Percentiles rank a stretch among this genome's conserved stretches.
These are phyloP conservation scores for Cliona cf. orientalis DNA, from an alignment of 37 sponge, comb jelly and placozoan genomes.

Conservation along the genomic window DNA sequence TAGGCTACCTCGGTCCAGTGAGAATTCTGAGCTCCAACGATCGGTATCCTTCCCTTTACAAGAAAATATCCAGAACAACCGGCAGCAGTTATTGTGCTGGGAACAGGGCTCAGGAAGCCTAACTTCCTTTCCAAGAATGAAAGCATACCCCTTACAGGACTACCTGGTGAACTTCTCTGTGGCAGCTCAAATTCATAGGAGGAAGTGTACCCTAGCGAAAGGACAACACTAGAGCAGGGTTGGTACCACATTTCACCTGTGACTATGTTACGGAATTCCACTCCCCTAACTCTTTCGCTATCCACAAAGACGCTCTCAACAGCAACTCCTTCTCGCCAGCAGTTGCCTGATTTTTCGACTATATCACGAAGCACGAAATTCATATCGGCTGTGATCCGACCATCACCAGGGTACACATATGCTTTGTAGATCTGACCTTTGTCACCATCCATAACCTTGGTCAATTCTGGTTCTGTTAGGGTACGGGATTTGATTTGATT, in stretches of 20 bases:
- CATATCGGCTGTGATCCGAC: slow-evolving; percentile 25
- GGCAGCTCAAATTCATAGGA: not conserved
- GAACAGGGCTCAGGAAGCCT: not conserved
- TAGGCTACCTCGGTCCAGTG: slow-evolving; percentile 43
- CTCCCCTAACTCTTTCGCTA: slow-evolving; percentile 1
- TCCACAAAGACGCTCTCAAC: slow-evolving; percentile 18
- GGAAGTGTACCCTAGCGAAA: slow-evolving; percentile 21
- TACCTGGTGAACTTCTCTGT: not conserved
- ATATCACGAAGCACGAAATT: slow-evolving; percentile 1
- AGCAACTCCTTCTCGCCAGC: slow-evolving; percentile 12
- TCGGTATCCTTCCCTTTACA: slow-evolving; percentile 14
- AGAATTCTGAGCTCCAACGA: slow-evolving; percentile 27
- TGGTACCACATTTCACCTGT: slow-evolving; percentile 19
- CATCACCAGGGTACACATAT: slow-evolving; percentile 25
- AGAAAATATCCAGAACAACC: slow-evolving; percentile 26
- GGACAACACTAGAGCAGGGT: slow-evolving; percentile 20
- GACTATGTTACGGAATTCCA: not conserved
- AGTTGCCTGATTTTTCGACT: slow-evolving; percentile 9
- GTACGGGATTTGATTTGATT: slow-evolving; percentile 8
- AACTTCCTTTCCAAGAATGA: not conserved
- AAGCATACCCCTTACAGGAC: not conserved
- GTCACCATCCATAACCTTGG: not conserved
- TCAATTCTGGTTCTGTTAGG: not conserved
- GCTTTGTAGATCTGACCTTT: not conserved
- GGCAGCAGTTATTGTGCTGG: not conserved